Base-by-base conservation (phyloP, 92 coral and sea anemone species). In the Metridium senile region DNA sequence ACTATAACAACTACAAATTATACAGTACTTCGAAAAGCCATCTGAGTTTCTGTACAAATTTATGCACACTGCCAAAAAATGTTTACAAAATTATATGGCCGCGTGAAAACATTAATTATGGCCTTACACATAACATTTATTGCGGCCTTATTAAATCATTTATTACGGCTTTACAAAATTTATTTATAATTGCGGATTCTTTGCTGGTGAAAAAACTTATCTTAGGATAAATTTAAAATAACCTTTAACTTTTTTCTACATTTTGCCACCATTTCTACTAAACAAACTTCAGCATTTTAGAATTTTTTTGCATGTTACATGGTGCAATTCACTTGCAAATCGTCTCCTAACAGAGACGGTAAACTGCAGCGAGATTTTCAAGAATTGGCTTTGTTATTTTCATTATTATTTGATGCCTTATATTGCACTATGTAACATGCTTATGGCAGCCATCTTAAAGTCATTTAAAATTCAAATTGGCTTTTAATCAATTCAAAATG, bases 161-260 rank as follows among this genome's bases (percentile, higher is more conserved):
- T 16, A 45, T 16, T 16, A 45, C 51, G 16, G 51, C 51, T 16
- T 7, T 45, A n/a, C 51, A 45, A 45, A 45, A 45, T 45, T 7
- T 45, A 45, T 45, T 45, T 7, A 16, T 45, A n/a, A n/a, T 27
- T n/a, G n/a, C n/a, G 28, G 69, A 27, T 63, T 28, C 69, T 72
- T 72, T 56, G 77, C 77, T 72, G 77, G 77, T 72, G 77, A 72
- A 72, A 72, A 54, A 53, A 51, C 61, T 56, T 20, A 30, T 53
- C 77, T 72, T 72, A 53, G 77, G 77, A 27, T 13, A 28, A 63
- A n/a, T n/a, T 30, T 8, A 30, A 28, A 63, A 63, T 6, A 22
- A 54, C 61, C 66, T 23, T 59, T 23, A 59, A 59, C 66, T 1
- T 59, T 59, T 10, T 6, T 23, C 16, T 26, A 59, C 22, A 22